A percentile compares a stretch with the other conserved stretches of the same genome.
These are phyloP conservation scores for Mustela nigripes DNA, from an alignment of 2,113 vertebrate genomes.

Conservation along the genomic window DNA sequence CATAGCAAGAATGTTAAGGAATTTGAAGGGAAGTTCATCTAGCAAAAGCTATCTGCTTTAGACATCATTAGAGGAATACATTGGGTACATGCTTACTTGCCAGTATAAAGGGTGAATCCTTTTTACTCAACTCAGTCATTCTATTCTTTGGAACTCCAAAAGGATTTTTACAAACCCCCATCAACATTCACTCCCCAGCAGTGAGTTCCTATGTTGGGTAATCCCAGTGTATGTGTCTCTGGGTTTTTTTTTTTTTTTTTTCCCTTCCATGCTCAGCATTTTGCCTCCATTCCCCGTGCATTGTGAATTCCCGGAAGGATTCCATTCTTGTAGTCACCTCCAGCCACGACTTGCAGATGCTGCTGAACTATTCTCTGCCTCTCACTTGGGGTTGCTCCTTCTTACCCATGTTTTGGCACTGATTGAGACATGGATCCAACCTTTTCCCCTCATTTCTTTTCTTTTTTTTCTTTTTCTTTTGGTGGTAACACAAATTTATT, in stretches of 20 bases:
- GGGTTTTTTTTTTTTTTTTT: not conserved
- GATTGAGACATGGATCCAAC: not conserved
- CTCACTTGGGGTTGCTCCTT: not conserved
- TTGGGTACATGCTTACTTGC: not conserved
- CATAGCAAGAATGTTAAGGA: not conserved
- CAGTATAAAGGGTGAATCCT: not conserved
- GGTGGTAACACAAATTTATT: not conserved
- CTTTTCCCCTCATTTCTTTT: not conserved
- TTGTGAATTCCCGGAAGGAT: not conserved
- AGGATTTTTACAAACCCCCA: not conserved
- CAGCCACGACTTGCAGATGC: not conserved
- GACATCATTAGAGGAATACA: not conserved
- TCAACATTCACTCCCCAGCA: not conserved
- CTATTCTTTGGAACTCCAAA: not conserved
- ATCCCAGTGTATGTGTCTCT: not conserved
- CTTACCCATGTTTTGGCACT: not conserved
- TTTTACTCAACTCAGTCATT: not conserved
- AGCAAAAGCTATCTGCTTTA: not conserved
- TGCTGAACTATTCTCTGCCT: not conserved
- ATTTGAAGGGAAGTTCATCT: not conserved
- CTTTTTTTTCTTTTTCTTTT: no score
- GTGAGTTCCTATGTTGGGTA: not conserved
- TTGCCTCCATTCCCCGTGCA: not conserved
- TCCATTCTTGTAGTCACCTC: not conserved
- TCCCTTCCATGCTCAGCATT: not conserved